A percentile compares a stretch with the other conserved stretches of the same genome.
Evolutionary conservation across 2,888 invertebrate genomes (phyloP).

Genomic region (Epirrhoe alternata): DNA sequence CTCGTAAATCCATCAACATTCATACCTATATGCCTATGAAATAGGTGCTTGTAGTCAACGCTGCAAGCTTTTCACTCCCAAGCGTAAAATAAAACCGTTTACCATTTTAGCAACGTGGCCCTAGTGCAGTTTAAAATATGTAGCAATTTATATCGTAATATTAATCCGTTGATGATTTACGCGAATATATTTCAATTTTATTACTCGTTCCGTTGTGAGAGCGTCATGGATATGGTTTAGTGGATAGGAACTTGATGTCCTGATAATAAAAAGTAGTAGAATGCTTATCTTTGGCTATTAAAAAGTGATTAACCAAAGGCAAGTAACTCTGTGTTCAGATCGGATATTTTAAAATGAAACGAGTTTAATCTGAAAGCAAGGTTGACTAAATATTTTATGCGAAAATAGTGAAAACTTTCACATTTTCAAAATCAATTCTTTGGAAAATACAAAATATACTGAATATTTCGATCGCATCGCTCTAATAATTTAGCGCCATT

Average conservation of each 20-base stretch:
- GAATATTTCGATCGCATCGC: background rate
- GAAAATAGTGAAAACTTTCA: background rate
- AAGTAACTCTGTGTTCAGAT: too few species aligned
- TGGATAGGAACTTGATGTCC: background rate
- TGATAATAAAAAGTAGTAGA: background rate
- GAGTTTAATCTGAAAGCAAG: too few species aligned
- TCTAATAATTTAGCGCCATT: conserved; percentile 1
- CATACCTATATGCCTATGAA: background rate
- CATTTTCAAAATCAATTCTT: background rate
- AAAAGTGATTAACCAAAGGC: too few species aligned
- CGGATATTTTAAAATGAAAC: too few species aligned
- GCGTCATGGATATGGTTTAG: conserved; percentile 11
- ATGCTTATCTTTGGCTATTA: background rate
- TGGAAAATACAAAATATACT: background rate
- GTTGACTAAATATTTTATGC: background rate
- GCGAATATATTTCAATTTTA: conserved; percentile 53
- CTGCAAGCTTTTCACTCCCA: background rate
- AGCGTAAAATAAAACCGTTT: conserved; percentile 14
- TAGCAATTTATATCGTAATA: conserved; percentile 38
- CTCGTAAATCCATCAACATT: too few species aligned
- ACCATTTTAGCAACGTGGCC: conserved; percentile 19
- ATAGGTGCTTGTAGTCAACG: background rate
- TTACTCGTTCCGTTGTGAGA: conserved; percentile 35
- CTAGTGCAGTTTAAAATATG: conserved; percentile 33
- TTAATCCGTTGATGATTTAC: conserved; percentile 48